Evolutionary conservation across 2,113 vertebrate genomes (phyloP).

Genomic region (Uria lomvia): DNA sequence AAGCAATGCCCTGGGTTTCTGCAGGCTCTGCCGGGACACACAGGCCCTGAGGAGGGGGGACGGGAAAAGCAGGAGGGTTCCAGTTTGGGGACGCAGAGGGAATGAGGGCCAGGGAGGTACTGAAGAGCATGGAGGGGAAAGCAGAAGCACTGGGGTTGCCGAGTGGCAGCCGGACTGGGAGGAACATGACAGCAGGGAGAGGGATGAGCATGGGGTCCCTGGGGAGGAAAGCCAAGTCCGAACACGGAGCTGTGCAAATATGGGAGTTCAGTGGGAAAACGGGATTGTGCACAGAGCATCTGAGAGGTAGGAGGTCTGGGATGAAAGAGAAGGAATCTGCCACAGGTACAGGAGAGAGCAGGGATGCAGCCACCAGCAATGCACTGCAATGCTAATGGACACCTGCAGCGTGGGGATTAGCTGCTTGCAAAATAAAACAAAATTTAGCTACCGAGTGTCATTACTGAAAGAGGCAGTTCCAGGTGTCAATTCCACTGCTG

Average conservation of each 20-base stretch:
- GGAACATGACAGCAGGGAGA: not conserved
- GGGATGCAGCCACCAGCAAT: not conserved
- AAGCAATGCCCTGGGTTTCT: not conserved
- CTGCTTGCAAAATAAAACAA: not conserved
- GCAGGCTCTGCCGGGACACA: not conserved
- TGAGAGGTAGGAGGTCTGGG: not conserved
- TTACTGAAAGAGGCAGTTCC: not conserved
- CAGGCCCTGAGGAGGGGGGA: accelerated
- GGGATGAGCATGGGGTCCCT: accelerated
- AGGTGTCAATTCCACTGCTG: not conserved
- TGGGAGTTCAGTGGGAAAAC: not conserved
- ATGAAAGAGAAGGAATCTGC: not conserved
- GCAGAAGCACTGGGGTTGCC: not conserved
- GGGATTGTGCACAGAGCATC: not conserved
- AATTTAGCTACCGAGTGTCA: not conserved
- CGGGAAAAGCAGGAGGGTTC: not conserved
- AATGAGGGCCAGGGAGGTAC: accelerated
- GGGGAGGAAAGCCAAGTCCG: not conserved
- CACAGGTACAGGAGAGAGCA: not conserved
- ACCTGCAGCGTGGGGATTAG: not conserved
- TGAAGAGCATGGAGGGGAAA: not conserved
- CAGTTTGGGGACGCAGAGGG: not conserved
- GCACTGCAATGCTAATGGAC: not conserved
- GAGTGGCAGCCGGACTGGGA: not conserved
- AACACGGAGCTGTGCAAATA: not conserved